Conservation (phyloP, 1,140 invertebrate species). For the Drosophila orosa region DNA sequence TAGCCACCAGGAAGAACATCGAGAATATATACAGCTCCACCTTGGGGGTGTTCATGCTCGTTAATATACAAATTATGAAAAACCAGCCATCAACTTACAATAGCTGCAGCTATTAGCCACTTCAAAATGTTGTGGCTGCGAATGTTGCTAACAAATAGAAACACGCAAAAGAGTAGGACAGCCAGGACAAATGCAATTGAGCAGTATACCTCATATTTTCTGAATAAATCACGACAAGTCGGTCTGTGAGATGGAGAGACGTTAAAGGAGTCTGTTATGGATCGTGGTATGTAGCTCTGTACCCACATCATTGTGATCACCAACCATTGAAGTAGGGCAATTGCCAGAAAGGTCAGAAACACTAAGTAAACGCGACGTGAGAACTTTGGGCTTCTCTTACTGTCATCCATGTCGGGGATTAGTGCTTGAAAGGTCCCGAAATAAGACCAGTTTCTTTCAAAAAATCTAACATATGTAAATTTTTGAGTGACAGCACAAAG, state of each 20-base stretch:
- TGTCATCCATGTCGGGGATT: not conserved
- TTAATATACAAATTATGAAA: not conserved
- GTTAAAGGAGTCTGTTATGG: not conserved
- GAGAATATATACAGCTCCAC: conserved; percentile 50
- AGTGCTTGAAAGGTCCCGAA: not conserved
- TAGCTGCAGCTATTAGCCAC: conserved; percentile 1
- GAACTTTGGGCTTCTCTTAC: not conserved
- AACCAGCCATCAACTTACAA: conserved; percentile 37
- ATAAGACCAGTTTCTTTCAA: not conserved
- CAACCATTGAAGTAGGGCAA: conserved; percentile 2
- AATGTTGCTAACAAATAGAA: conserved; percentile 17
- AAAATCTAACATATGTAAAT: not conserved
- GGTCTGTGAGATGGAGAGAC: not conserved
- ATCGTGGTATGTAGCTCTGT: too few species aligned
- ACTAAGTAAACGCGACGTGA: not conserved
- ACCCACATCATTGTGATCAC: conserved; percentile 43
- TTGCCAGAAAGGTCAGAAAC: not conserved
- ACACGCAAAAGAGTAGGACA: conserved; percentile 26
- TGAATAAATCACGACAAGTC: not conserved
- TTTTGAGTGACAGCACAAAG: not conserved
- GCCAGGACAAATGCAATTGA: conserved; percentile 14
- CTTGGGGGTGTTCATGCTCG: conserved; percentile 1
- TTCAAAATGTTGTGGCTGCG: not conserved
- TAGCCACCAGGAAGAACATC: conserved; percentile 18
- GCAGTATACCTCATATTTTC: not conserved